phyloP scores from a whole-genome alignment of 2,797 vertebrate species.

The Eleutherodactylus coqui region DNA sequence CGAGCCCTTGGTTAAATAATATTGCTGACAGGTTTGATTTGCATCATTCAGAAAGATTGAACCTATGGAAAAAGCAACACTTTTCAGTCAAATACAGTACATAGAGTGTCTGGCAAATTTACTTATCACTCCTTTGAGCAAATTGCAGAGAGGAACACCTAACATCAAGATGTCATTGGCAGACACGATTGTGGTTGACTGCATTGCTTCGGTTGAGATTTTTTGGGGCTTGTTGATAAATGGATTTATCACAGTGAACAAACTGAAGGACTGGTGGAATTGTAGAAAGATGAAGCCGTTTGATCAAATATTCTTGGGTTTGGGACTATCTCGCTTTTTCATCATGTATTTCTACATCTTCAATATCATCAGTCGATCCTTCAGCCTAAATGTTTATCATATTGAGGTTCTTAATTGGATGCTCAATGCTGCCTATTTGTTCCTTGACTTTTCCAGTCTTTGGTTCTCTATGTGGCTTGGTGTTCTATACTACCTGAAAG shows the following conservation, averaged over 20 bases:
- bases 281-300: constrained; percentile 13
- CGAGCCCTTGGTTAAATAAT: no score
- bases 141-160: background rate
- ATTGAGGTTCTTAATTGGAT: background rate
- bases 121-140: background rate
- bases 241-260: constrained; percentile 6
- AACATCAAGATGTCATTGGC: background rate
- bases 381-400: background rate
- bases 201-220: background rate
- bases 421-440: background rate
- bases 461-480: constrained; percentile 42
- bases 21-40: background rate
- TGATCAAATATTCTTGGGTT: background rate
- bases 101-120: background rate
- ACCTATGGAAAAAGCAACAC: background rate
- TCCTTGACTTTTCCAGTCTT: constrained; percentile 28
- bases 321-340: constrained; percentile 12
- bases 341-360: background rate
- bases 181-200: background rate
- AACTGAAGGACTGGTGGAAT: background rate
- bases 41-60: background rate
- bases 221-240: background rate
- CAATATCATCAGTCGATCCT: background rate
- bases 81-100: background rate
- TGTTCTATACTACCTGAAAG: constrained; percentile 34